Conservation (phyloP, 2,113 vertebrate species). For the Formicarius rufipectus region DNA sequence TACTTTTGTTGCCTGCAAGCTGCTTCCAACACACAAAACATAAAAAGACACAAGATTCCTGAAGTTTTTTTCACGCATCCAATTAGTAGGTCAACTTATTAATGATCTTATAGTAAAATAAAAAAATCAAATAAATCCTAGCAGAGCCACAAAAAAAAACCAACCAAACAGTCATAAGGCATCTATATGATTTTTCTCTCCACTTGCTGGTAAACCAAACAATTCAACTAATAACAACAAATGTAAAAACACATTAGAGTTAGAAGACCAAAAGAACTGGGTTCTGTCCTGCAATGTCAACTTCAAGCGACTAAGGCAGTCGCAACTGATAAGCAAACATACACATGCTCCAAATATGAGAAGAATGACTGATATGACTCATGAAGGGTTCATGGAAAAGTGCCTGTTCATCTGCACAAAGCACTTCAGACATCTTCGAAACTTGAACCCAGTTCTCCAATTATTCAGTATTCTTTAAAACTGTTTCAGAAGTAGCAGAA, state of each 20-base stretch:
- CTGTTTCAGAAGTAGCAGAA: not conserved
- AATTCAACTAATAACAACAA: not conserved
- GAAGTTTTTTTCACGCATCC: not conserved
- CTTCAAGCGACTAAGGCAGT: not conserved
- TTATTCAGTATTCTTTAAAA: not conserved
- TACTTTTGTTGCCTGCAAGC: not conserved
- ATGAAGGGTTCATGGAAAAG: not conserved
- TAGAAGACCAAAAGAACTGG: not conserved
- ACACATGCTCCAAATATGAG: not conserved
- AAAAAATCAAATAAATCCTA: not conserved
- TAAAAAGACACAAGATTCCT: not conserved
- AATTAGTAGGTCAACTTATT: not conserved
- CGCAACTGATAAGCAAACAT: not conserved
- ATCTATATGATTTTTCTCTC: accelerated
- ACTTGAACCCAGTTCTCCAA: not conserved
- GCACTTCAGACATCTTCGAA: not conserved
- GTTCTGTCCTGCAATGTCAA: not conserved
- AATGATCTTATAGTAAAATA: not conserved
- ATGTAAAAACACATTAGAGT: not conserved
- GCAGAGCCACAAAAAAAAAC: not conserved
- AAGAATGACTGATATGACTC: not conserved
- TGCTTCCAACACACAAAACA: not conserved
- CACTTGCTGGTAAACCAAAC: not conserved
- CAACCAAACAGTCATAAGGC: not conserved
- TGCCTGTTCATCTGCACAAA: not conserved